phyloP scores from a whole-genome alignment of 2,888 invertebrate genomes.

The Polietes domitor region DNA sequence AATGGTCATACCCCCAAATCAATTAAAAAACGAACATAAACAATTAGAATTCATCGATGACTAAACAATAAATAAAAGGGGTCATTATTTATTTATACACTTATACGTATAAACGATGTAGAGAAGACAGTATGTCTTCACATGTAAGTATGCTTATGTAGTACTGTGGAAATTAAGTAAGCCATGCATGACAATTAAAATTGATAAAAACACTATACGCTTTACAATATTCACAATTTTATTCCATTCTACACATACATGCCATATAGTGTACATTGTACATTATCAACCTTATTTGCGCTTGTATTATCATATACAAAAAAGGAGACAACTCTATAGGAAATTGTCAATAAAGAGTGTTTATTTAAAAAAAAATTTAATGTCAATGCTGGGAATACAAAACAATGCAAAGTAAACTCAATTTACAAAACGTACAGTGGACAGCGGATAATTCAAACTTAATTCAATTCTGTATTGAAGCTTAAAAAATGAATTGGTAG shows the following conservation, averaged over 20 bases:
- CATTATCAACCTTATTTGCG: neutral
- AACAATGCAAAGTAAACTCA: too few species aligned
- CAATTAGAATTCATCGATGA: constrained; percentile 30
- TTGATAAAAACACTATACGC: constrained; percentile 48
- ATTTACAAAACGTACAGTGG: too few species aligned
- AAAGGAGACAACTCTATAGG: constrained; percentile 45
- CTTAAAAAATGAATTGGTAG: too few species aligned
- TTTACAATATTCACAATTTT: constrained; percentile 37
- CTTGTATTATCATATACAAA: constrained; percentile 43
- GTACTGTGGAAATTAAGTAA: constrained; percentile 34
- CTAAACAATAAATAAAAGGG: constrained; percentile 42
- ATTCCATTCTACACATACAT: constrained; percentile 32
- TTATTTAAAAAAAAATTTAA: constrained; percentile 43
- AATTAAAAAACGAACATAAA: neutral
- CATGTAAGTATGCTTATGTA: neutral
- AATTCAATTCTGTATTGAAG: too few species aligned
- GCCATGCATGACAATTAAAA: constrained; percentile 60
- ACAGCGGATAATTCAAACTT: too few species aligned
- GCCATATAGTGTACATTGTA: constrained; percentile 29
- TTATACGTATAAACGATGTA: too few species aligned
- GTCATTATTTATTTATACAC: constrained; percentile 9
- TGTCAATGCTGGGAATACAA: neutral
- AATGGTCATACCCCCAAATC: too few species aligned
- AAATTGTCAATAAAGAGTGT: constrained; percentile 48
- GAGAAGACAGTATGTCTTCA: too few species aligned